Percentiles rank a stretch among this genome's conserved stretches.
These are phyloP conservation scores for Geotrypetes seraphini DNA, from an alignment of 2,797 vertebrate genomes.

Conservation along the genomic window DNA sequence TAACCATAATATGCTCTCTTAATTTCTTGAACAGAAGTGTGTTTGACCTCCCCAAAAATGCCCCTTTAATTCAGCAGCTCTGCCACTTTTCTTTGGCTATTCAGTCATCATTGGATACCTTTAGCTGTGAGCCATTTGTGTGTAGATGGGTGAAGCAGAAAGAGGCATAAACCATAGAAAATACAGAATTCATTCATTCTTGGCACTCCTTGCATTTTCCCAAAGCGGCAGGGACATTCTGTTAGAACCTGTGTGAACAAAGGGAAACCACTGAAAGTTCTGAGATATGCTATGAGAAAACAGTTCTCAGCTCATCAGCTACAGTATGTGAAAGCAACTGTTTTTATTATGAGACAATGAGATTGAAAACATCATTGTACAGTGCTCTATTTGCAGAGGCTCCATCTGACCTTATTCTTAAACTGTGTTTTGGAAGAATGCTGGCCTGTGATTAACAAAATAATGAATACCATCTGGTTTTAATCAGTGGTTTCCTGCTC, in stretches of 20 bases:
- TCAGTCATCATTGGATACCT: constrained; percentile 5
- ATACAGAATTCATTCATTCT: constrained; percentile 3
- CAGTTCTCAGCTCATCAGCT: constrained; percentile 5
- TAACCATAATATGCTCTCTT: background rate
- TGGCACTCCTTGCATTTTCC: constrained; percentile 8
- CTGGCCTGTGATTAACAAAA: constrained; percentile 54
- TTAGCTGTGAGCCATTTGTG: constrained; percentile 21
- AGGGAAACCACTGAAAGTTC: background rate
- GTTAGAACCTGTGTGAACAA: background rate
- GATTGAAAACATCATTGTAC: constrained; percentile 32
- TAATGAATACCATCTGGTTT: constrained; percentile 61
- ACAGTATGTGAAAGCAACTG: constrained; percentile 27
- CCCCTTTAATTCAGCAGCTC: constrained; percentile 15
- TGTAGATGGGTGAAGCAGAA: constrained; percentile 1
- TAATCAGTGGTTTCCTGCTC: constrained; percentile 62
- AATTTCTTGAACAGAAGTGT: constrained; percentile 7
- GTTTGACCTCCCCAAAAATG: constrained; percentile 16
- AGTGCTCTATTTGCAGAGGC: constrained; percentile 46
- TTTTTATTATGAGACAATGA: constrained; percentile 25
- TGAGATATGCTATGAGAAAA: too few relatives aligned
- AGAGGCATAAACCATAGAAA: background rate
- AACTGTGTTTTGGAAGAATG: constrained; percentile 28
- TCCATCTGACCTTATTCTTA: constrained; percentile 40
- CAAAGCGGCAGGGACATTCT: too few relatives aligned
- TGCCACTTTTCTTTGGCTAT: constrained; percentile 13